These are phyloP conservation scores for Tenthredo mesomela DNA, from an alignment of 2,888 invertebrate species.

Conservation along the genomic window DNA sequence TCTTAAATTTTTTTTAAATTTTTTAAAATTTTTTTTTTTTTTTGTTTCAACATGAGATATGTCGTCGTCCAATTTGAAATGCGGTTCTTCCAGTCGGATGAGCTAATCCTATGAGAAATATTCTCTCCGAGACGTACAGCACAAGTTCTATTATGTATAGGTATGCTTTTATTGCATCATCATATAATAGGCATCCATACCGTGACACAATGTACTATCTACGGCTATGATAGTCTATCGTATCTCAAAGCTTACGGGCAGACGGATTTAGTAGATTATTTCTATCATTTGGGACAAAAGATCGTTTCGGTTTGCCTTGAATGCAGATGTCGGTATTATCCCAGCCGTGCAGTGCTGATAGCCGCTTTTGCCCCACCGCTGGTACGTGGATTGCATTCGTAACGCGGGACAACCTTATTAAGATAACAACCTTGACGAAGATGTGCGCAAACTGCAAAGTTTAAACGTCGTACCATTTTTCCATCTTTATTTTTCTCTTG, in stretches of 20 bases:
- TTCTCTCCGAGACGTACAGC: not conserved
- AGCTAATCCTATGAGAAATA: not conserved
- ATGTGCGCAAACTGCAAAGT: slow-evolving; percentile 49
- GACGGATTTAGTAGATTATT: slow-evolving; percentile 50
- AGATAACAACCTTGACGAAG: slow-evolving; percentile 50
- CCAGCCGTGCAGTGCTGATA: slow-evolving; percentile 30
- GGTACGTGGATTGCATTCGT: slow-evolving; percentile 45
- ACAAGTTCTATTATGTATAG: not conserved
- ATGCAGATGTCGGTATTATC: slow-evolving; percentile 49
- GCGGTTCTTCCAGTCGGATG: not conserved
- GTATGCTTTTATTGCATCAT: not conserved
- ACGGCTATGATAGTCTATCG: not conserved
- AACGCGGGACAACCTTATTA: slow-evolving; percentile 44
- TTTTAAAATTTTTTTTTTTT: not conserved
- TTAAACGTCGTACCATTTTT: slow-evolving; percentile 23
- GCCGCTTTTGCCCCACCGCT: slow-evolving; percentile 23
- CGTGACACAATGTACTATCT: not conserved
- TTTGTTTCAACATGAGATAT: not conserved
- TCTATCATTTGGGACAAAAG: slow-evolving; percentile 43
- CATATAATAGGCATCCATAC: not conserved
- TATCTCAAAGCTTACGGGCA: slow-evolving; percentile 32
- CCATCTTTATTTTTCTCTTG: not conserved
- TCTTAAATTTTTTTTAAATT: not conserved
- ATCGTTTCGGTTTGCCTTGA: slow-evolving; percentile 48
- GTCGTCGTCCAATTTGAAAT: not conserved